Evolutionary conservation across 2,797 vertebrate genomes (phyloP), one percentile per base, ranked within the genome.

Genomic region (Eleutherodactylus coqui): DNA sequence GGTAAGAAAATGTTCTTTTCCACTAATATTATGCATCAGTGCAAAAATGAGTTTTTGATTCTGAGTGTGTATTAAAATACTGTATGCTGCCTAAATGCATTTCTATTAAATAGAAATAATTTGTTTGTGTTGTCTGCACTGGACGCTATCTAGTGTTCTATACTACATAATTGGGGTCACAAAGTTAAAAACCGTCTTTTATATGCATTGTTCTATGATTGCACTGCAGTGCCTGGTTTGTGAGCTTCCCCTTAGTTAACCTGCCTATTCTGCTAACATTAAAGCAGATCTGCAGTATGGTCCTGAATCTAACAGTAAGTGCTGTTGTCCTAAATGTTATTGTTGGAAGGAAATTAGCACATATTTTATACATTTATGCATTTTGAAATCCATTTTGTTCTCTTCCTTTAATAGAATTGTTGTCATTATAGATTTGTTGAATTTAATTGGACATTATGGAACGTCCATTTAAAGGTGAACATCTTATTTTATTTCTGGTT

Each of bases 1-100:
- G 95, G 95, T 95, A 95, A 95, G 95, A 78, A 88, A 88, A 85
- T 72, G 2, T 73, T 29, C 69, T 60, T 83, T 73, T 60, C n/a
- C 45, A 41, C 36, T 73, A 55, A 38, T 53, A 41, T 60, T 83
- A 72, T 82, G 45, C 32, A 70, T 82, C 45, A 82, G 10, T 36
- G 64, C 47, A 82, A 72, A 14, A 55, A 47, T 27, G 29, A 47
- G 14, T 70, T 51, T 69, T 82, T 36, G 3, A 11, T 41, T 78
- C 13, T 16, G 24, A 72, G 16, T 73, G 14, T 51, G n/a, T 73
- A 9, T 82, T 51, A 32, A 82, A 80, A 70, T 55, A 73, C 41
- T 24, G 7, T 70, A 51, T 70, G 29, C n/a, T n/a, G 6, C n/a
- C n/a, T 53, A 27, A 58, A 58, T 14, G 32, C n/a, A 45, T 29